phyloP scores from a whole-genome alignment of 2,888 invertebrate genomes.

The Drosophila ezoana region DNA sequence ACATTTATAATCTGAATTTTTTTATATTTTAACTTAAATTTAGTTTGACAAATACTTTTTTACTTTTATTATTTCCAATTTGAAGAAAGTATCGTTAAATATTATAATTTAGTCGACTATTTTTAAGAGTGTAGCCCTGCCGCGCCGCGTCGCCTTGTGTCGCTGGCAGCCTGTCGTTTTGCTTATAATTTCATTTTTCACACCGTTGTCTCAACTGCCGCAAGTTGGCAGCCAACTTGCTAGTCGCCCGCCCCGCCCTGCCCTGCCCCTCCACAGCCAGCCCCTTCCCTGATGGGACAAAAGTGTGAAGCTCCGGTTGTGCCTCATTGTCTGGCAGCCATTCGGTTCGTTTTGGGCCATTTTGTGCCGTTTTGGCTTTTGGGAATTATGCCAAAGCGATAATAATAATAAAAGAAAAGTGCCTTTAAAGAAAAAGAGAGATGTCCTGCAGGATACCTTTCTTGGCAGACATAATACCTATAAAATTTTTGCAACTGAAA shows the following conservation, averaged over 20 bases:
- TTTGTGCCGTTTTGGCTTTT: constrained; percentile 31
- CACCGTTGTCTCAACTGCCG: constrained; percentile 67
- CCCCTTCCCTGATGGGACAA: constrained; percentile 34
- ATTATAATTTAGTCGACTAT: neutral
- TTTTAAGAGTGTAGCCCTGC: constrained; percentile 7
- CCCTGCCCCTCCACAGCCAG: neutral
- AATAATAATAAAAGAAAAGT: constrained; percentile 72
- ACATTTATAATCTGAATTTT: no score
- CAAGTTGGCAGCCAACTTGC: constrained; percentile 53
- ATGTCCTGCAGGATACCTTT: constrained; percentile 13
- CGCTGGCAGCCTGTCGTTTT: constrained; percentile 48
- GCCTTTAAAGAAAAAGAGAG: constrained; percentile 24
- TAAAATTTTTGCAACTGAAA: constrained; percentile 35
- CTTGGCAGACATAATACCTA: constrained; percentile 23
- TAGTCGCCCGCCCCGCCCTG: neutral
- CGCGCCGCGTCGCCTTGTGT: neutral
- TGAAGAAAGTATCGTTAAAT: no score
- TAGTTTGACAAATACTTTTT: no score
- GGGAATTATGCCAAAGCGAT: constrained; percentile 75
- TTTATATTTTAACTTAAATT: no score
- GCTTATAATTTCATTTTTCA: constrained; percentile 81
- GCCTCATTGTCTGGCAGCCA: constrained; percentile 41
- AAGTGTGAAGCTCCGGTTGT: constrained; percentile 60
- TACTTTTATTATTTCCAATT: no score
- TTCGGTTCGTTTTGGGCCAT: constrained; percentile 8